phyloP scores from a whole-genome alignment of 2,797 vertebrate genomes.

The Bryconaethiops microstoma region DNA sequence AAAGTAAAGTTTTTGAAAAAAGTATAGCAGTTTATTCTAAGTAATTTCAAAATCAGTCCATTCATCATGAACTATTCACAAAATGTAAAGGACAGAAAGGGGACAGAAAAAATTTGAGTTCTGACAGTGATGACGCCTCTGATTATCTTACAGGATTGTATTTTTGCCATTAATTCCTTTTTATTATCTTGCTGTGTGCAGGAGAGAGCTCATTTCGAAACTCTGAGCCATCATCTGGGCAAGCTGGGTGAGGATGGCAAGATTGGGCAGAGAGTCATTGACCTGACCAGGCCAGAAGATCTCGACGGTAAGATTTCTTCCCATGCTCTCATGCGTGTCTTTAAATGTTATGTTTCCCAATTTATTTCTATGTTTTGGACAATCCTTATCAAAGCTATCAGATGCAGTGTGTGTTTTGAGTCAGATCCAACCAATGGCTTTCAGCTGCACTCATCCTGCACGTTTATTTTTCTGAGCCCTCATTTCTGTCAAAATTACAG shows the following conservation, averaged over 20 bases:
- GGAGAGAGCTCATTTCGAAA: conserved; percentile 96
- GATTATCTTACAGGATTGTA: too few species aligned
- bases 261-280: conserved; percentile 94
- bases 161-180: too few species aligned
- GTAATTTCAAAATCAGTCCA: neutral
- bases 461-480: neutral
- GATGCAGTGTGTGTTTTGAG: conserved; percentile 13
- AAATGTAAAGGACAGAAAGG: too few species aligned
- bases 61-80: too few species aligned
- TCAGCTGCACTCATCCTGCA: neutral
- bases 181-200: conserved; percentile 64
- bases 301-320: conserved; percentile 88
- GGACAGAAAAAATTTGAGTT: too few species aligned
- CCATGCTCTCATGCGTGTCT: neutral
- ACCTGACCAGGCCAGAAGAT: conserved; percentile 98
- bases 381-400: conserved; percentile 14
- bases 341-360: neutral
- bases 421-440: neutral
- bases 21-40: neutral
- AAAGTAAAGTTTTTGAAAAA: neutral
- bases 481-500: conserved; percentile 5
- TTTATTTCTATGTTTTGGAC: neutral
- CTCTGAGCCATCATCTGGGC: conserved; percentile 88
- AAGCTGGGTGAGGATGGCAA: conserved; percentile 95
- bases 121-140: too few species aligned